A percentile compares a stretch with the other conserved stretches of the same genome.
phyloP scores from a whole-genome alignment of 2,797 vertebrate species.

The Phylloscopus collybita region DNA sequence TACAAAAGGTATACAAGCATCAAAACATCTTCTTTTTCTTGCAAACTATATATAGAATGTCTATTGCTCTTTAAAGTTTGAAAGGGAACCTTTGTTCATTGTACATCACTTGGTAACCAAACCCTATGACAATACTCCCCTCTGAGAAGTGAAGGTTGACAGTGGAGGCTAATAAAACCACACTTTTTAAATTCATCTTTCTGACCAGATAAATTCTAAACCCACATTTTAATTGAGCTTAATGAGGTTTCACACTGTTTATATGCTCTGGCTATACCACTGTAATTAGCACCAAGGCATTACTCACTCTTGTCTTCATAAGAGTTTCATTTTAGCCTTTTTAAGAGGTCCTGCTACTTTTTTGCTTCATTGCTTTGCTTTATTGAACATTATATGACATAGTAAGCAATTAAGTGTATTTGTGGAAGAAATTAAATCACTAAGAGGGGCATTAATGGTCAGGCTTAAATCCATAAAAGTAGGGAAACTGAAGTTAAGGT shows the following conservation, averaged over 20 bases:
- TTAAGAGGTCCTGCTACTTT: slow-evolving; percentile 63
- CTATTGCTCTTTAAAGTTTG: neutral
- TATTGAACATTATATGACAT: slow-evolving; percentile 67
- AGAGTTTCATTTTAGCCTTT: slow-evolving; percentile 67
- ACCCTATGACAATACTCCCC: neutral
- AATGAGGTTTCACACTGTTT: slow-evolving; percentile 69
- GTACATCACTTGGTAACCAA: neutral
- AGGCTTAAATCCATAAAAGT: slow-evolving; percentile 53
- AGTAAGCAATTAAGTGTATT: slow-evolving; percentile 69
- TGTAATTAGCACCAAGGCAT: slow-evolving; percentile 68
- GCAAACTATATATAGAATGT: neutral
- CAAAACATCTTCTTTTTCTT: neutral
- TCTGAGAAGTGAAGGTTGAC: slow-evolving; percentile 11
- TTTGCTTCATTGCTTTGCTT: slow-evolving; percentile 73
- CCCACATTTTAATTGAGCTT: slow-evolving; percentile 44
- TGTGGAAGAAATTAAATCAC: slow-evolving; percentile 70
- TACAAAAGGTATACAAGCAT: neutral
- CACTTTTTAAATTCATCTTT: slow-evolving; percentile 29
- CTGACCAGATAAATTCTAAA: slow-evolving; percentile 52
- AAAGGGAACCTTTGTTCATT: neutral
- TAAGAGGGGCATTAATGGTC: slow-evolving; percentile 43
- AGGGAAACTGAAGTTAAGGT: slow-evolving; percentile 42
- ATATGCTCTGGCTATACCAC: slow-evolving; percentile 17
- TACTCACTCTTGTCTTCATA: slow-evolving; percentile 66
- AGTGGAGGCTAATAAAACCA: neutral